phyloP scores from a whole-genome alignment of 2,113 vertebrate genomes.

The Pycnonotus jocosus region DNA sequence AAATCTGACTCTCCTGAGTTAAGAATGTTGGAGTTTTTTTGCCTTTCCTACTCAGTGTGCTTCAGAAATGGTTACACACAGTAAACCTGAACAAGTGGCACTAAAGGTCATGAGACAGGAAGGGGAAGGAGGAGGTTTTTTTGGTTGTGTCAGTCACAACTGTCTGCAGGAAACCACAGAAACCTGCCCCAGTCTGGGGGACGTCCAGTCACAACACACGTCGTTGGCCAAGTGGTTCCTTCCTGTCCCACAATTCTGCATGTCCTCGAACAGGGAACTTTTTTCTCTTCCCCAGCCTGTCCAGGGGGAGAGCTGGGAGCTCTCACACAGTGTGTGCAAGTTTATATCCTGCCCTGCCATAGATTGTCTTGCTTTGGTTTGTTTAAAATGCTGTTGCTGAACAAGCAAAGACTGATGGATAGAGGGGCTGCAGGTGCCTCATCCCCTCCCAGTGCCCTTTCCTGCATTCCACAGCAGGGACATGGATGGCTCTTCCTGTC shows the following conservation, averaged over 20 bases:
- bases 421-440: neutral
- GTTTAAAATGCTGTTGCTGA: neutral
- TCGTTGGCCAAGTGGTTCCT: neutral
- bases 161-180: conserved; percentile 65
- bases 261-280: neutral
- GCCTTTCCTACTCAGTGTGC: neutral
- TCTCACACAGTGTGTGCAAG: neutral
- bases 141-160: conserved; percentile 50
- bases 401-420: neutral
- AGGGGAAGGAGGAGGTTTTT: conserved; percentile 47
- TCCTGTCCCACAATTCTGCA: neutral
- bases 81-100: neutral
- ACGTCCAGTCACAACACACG: conserved; percentile 46
- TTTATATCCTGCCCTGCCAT: neutral
- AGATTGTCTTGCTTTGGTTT: neutral
- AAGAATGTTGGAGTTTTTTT: neutral
- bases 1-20: neutral
- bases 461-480: neutral
- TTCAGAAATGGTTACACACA: neutral
- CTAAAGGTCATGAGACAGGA: conserved; percentile 41
- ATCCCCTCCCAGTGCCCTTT: neutral
- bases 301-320: neutral
- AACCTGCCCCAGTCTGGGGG: conserved; percentile 31
- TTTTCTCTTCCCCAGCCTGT: neutral
- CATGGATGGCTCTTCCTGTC: neutral